phyloP scores from a whole-genome alignment of 2,113 vertebrate species.

The Microcebus jonahi region DNA sequence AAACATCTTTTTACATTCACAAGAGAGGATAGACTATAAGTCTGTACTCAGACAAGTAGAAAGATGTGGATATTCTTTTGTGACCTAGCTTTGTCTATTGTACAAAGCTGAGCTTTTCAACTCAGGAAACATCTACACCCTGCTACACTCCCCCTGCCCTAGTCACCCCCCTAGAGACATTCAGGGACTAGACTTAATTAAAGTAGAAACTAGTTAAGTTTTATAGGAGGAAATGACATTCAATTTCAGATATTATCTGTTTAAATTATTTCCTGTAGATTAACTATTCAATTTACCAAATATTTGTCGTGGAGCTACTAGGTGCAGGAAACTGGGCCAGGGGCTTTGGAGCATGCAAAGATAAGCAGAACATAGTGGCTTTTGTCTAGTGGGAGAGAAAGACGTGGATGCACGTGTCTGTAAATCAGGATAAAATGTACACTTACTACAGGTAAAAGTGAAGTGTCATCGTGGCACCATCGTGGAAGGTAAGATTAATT shows the following conservation, averaged over 20 bases:
- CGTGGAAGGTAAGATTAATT: neutral
- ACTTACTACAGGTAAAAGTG: neutral
- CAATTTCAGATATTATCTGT: slow-evolving; percentile 52
- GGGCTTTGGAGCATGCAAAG: neutral
- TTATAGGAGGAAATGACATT: slow-evolving; percentile 50
- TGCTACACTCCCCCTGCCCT: neutral
- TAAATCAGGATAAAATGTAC: neutral
- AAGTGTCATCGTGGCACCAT: neutral
- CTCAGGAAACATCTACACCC: neutral
- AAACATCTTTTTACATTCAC: neutral
- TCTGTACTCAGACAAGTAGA: neutral
- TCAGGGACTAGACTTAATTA: neutral
- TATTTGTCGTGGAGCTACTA: neutral
- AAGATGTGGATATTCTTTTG: neutral
- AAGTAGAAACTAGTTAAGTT: slow-evolving; percentile 29
- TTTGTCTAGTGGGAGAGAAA: slow-evolving; percentile 7
- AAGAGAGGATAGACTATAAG: neutral
- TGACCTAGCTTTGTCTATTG: neutral
- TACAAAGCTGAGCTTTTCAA: neutral
- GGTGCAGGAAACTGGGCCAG: slow-evolving; percentile 27
- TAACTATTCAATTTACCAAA: slow-evolving; percentile 44
- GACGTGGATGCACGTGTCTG: neutral
- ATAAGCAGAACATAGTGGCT: slow-evolving; percentile 29
- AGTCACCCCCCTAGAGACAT: neutral
- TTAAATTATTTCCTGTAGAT: slow-evolving; percentile 65